These are phyloP conservation scores for Rhineura floridana DNA, from an alignment of 2,113 vertebrate genomes.

Conservation along the genomic window DNA sequence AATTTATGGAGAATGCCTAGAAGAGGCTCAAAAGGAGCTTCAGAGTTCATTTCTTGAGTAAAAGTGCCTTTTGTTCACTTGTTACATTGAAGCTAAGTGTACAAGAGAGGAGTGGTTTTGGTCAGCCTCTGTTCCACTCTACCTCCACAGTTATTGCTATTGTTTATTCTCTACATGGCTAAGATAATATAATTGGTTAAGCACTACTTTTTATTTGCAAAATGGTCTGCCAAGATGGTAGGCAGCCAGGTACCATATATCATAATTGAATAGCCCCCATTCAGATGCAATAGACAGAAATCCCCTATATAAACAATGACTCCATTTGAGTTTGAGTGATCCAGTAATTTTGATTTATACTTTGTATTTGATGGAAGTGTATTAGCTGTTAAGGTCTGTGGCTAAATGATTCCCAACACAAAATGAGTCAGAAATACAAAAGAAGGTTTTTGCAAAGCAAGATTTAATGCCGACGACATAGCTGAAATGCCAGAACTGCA, in stretches of 20 bases:
- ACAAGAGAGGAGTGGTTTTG: slow-evolving; percentile 18
- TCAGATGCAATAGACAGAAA: slow-evolving; percentile 70
- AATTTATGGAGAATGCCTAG: fast-evolving
- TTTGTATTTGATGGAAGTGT: slow-evolving; percentile 71
- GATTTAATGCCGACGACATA: slow-evolving; percentile 44
- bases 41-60: neutral
- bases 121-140: slow-evolving; percentile 32
- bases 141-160: slow-evolving; percentile 66
- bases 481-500: slow-evolving; percentile 46
- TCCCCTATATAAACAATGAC: slow-evolving; percentile 72
- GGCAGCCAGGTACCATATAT: slow-evolving; percentile 66
- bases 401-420: slow-evolving; percentile 69
- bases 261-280: slow-evolving; percentile 72
- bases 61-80: neutral
- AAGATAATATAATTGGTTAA: slow-evolving; percentile 74
- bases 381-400: slow-evolving; percentile 76
- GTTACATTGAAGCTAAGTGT: neutral
- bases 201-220: slow-evolving; percentile 61
- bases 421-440: slow-evolving; percentile 69
- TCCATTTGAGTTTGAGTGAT: slow-evolving; percentile 72
- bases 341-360: slow-evolving; percentile 82
- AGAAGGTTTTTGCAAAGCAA: slow-evolving; percentile 41
- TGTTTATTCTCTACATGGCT: slow-evolving; percentile 72
- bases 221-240: slow-evolving; percentile 50
- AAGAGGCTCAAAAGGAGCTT: neutral